A percentile compares a stretch with the other conserved stretches of the same genome.
Conservation (phyloP, 1,140 invertebrate genomes). For the Cydia pomonella region DNA sequence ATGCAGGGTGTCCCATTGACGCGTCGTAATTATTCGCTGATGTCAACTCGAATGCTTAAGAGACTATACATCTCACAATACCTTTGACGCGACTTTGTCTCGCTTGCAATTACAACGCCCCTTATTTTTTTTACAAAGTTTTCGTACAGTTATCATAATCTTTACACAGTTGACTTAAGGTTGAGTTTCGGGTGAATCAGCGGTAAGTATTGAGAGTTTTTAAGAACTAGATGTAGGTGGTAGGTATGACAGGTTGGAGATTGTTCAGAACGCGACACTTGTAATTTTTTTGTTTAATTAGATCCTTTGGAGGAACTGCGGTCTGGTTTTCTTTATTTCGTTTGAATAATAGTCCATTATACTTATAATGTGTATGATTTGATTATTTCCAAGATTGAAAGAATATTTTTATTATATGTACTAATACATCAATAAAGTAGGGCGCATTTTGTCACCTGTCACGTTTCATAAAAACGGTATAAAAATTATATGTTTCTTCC, state of each 20-base stretch:
- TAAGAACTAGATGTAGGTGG: constrained; percentile 25
- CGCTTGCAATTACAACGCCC: constrained; percentile 75
- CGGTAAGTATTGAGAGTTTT: not conserved
- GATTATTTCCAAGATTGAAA: not conserved
- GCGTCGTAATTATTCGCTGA: constrained; percentile 66
- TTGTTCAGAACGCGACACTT: constrained; percentile 32
- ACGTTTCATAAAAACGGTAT: too few species aligned
- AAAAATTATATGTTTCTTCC: too few species aligned
- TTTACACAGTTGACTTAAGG: not conserved
- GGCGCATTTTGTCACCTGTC: too few species aligned
- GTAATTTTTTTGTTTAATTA: constrained; percentile 22
- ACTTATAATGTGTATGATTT: not conserved
- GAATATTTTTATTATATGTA: too few species aligned
- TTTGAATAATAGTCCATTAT: not conserved
- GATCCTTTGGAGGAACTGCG: constrained; percentile 17
- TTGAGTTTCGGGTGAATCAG: not conserved
- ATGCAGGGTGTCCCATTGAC: constrained; percentile 61
- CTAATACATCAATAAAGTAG: too few species aligned
- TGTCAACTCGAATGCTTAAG: constrained; percentile 73
- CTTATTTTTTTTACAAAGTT: constrained; percentile 59
- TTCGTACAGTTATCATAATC: not conserved
- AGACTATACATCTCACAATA: constrained; percentile 70
- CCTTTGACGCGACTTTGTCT: constrained; percentile 75
- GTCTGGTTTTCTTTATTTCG: constrained; percentile 1
- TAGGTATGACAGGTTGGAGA: constrained; percentile 35